Percentiles rank a stretch among this genome's conserved stretches.
phyloP scores from a whole-genome alignment of 1,140 invertebrate genomes.

The Sogatella furcifera region DNA sequence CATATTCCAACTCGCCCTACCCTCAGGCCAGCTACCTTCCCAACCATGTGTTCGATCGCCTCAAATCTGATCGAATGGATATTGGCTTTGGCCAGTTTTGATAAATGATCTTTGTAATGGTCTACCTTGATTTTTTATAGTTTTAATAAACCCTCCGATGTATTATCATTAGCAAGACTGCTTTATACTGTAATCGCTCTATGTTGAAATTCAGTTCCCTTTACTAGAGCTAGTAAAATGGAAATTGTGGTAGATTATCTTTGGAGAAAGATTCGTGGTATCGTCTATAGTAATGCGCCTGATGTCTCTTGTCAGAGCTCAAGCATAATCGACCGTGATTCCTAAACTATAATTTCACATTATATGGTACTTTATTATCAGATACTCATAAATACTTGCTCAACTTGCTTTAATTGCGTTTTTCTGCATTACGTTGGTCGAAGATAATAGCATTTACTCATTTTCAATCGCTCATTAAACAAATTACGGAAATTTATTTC shows the following conservation, averaged over 20 bases:
- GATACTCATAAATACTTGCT: too few relatives aligned
- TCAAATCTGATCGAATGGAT: conserved; percentile 37
- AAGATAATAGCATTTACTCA: too few relatives aligned
- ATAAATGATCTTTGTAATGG: conserved; percentile 23
- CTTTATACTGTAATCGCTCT: conserved; percentile 3
- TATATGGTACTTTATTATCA: too few relatives aligned
- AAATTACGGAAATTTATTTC: too few relatives aligned
- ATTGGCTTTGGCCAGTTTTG: conserved; percentile 43
- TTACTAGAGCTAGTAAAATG: not conserved
- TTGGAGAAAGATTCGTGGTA: not conserved
- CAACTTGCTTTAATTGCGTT: too few relatives aligned
- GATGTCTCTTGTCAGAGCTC: too few relatives aligned
- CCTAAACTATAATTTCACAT: too few relatives aligned
- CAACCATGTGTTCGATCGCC: conserved; percentile 32
- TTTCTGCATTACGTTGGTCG: too few relatives aligned
- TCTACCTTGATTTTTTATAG: conserved; percentile 2
- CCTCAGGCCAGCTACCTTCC: conserved; percentile 37
- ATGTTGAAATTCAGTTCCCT: not conserved
- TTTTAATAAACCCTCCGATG: conserved; percentile 7
- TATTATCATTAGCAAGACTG: conserved; percentile 13
- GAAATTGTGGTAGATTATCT: not conserved
- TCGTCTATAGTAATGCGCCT: not conserved
- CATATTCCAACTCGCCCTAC: conserved; percentile 34
- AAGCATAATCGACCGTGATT: too few relatives aligned
- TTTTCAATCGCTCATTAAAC: too few relatives aligned